Evolutionary conservation across 1,140 invertebrate species (phyloP).

Genomic region (Wiebesia pumilae): DNA sequence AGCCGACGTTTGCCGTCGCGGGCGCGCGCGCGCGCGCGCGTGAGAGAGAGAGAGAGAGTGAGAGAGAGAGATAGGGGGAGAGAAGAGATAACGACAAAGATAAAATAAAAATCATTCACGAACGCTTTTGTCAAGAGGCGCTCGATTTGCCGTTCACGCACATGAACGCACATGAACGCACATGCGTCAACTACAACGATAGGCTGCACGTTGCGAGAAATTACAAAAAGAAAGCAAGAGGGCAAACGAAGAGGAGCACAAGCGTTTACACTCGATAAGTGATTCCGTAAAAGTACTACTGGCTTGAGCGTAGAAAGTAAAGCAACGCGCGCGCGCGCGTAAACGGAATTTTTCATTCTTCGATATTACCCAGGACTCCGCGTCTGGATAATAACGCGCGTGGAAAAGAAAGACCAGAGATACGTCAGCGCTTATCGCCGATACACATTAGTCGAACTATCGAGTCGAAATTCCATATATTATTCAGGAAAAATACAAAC

Average conservation of each 20-base stretch:
- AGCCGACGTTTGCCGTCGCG: too few species aligned
- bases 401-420: background rate
- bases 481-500: background rate
- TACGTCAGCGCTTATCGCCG: background rate
- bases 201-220: background rate
- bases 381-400: background rate
- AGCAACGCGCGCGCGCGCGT: too few species aligned
- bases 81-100: too few species aligned
- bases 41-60: too few species aligned
- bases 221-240: background rate
- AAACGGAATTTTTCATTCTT: background rate
- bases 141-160: background rate
- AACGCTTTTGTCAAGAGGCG: slow-evolving; percentile 62
- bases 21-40: too few species aligned
- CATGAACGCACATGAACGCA: too few species aligned
- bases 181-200: too few species aligned
- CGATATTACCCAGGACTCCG: background rate
- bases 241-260: background rate
- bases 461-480: background rate
- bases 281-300: background rate
- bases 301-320: background rate
- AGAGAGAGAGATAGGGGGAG: too few species aligned
- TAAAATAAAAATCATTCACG: slow-evolving; percentile 55
- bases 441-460: background rate
- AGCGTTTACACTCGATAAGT: too few species aligned